These are phyloP conservation scores for Contarinia nasturtii DNA, from an alignment of 1,140 invertebrate genomes.

Conservation along the genomic window DNA sequence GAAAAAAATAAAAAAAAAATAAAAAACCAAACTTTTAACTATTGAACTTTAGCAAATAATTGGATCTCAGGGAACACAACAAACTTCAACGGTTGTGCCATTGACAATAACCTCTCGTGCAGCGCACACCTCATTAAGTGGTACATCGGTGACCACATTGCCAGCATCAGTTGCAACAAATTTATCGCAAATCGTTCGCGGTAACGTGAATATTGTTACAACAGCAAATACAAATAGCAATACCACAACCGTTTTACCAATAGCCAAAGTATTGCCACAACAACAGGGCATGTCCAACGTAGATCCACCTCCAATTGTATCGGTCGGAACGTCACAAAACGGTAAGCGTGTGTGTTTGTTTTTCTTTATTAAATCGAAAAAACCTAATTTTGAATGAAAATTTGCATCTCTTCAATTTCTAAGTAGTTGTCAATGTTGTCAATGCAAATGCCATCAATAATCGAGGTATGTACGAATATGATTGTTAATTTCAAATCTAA, in stretches of 20 bases:
- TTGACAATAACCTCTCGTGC: slow-evolving; percentile 16
- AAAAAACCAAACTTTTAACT: too few species aligned
- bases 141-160: not conserved
- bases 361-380: too few species aligned
- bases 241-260: slow-evolving; percentile 9
- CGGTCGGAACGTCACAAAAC: too few species aligned
- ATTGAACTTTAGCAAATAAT: not conserved
- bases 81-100: slow-evolving; percentile 14
- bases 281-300: not conserved
- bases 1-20: too few species aligned
- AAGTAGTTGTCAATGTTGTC: too few species aligned
- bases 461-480: not conserved
- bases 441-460: not conserved
- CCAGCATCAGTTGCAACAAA: not conserved
- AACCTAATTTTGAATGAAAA: too few species aligned
- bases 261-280: slow-evolving; percentile 20
- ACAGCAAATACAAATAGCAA: slow-evolving; percentile 19
- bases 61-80: not conserved
- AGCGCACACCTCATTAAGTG: not conserved
- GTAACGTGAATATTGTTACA: slow-evolving; percentile 16
- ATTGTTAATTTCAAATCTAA: too few species aligned
- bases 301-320: too few species aligned
- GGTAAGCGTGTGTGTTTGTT: too few species aligned
- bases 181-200: not conserved
- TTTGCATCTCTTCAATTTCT: not conserved